A percentile compares a stretch with the other conserved stretches of the same genome.
phyloP scores from a whole-genome alignment of 2,113 vertebrate species.

The Colaptes auratus region DNA sequence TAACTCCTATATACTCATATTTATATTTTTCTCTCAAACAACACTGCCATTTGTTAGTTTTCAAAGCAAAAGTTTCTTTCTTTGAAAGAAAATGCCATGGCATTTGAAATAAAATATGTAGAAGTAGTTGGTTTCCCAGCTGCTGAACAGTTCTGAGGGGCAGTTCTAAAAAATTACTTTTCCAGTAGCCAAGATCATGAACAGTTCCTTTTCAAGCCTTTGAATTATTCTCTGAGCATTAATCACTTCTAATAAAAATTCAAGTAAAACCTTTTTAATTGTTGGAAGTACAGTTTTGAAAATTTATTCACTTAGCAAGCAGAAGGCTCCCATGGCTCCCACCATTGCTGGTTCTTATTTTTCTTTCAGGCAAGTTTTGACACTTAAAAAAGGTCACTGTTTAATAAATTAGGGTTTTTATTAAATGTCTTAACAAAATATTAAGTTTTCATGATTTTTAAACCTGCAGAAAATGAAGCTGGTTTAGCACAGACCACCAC shows the following conservation, averaged over 20 bases:
- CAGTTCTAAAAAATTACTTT: constrained; percentile 14
- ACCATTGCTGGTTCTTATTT: not conserved
- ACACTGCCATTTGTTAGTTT: not conserved
- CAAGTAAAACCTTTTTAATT: not conserved
- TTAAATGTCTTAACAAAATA: constrained; percentile 38
- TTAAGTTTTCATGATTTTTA: constrained; percentile 34
- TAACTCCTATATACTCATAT: not conserved
- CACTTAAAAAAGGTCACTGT: constrained; percentile 6
- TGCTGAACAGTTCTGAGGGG: not conserved
- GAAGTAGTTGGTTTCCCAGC: constrained; percentile 1
- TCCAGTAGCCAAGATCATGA: constrained; percentile 3
- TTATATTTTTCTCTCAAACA: not conserved
- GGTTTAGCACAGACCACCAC: not conserved
- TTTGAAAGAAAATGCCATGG: not conserved
- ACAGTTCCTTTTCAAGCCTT: constrained; percentile 26
- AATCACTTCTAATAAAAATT: constrained; percentile 42
- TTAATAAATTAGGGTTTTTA: constrained; percentile 57
- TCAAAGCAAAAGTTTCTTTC: not conserved
- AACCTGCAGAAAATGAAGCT: not conserved
- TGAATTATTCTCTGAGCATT: constrained; percentile 28
- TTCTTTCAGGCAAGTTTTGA: constrained; percentile 25
- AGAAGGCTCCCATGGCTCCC: not conserved
- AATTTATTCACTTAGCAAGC: constrained; percentile 10
- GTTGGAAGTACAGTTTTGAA: not conserved
- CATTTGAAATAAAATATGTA: not conserved